phyloP scores from a whole-genome alignment of 2,797 vertebrate species.

The Poliocrania exsul region DNA sequence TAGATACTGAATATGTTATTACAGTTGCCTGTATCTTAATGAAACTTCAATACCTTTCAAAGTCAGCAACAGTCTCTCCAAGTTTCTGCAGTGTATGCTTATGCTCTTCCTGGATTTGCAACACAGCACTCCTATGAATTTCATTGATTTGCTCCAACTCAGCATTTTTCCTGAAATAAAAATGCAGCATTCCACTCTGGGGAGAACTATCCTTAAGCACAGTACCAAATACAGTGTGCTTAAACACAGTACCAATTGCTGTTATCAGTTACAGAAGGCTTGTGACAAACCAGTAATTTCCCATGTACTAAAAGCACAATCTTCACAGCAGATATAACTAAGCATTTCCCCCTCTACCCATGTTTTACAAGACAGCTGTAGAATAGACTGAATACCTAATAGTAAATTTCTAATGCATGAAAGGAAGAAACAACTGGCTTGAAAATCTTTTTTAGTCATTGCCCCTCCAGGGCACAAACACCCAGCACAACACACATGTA shows the following conservation, averaged over 20 bases:
- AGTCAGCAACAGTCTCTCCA: slow-evolving; percentile 74
- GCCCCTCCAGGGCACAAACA: background rate
- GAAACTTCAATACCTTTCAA: slow-evolving; percentile 81
- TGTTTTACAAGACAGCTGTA: background rate
- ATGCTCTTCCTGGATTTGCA: slow-evolving; percentile 78
- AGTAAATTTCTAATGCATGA: rapidly evolving
- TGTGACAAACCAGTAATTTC: background rate
- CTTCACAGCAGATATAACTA: background rate
- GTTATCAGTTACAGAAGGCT: background rate
- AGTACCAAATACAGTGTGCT: background rate
- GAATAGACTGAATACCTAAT: background rate
- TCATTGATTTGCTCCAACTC: slow-evolving; percentile 74
- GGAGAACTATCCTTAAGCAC: background rate
- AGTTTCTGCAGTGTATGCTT: slow-evolving; percentile 71
- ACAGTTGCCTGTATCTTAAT: background rate
- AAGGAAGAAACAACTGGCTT: background rate
- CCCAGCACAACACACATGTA: rapidly evolving
- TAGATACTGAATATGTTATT: background rate
- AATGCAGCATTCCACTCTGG: background rate
- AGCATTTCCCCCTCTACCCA: background rate
- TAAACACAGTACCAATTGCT: background rate
- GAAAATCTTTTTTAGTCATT: background rate
- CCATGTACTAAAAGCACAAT: background rate
- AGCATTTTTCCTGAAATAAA: slow-evolving; percentile 74
- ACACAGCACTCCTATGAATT: slow-evolving; percentile 62